A percentile compares a stretch with the other conserved stretches of the same genome.
Evolutionary conservation across 2,113 vertebrate species (phyloP).

Genomic region (Hyperoodon ampullatus): DNA sequence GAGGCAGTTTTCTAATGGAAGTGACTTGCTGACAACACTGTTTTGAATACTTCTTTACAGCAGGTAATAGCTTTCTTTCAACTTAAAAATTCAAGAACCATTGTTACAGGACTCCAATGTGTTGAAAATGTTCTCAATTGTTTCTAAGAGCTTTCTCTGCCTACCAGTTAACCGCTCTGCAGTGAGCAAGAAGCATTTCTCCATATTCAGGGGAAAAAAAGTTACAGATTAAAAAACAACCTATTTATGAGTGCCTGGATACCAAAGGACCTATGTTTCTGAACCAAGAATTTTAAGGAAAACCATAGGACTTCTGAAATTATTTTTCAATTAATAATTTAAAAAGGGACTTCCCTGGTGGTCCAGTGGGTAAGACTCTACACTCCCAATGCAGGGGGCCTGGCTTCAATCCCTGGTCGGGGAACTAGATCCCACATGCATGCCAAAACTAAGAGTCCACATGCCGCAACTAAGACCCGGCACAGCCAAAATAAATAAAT

Average conservation of each 20-base stretch:
- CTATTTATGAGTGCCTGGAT: background rate
- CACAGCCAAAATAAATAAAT: no score
- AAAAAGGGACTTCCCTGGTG: no score
- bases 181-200: background rate
- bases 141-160: background rate
- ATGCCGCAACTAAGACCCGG: no score
- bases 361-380: no score
- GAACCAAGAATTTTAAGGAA: background rate
- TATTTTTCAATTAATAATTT: background rate
- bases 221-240: background rate
- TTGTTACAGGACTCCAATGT: background rate
- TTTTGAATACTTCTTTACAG: background rate
- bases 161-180: background rate
- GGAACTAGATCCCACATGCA: no score
- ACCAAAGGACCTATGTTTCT: background rate
- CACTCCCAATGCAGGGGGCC: no score
- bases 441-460: no score
- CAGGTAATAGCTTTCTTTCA: background rate
- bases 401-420: no score
- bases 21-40: background rate
- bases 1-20: background rate
- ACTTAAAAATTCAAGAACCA: background rate
- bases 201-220: background rate
- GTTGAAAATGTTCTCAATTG: background rate
- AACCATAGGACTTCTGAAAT: background rate